These are phyloP conservation scores for Serinus canaria DNA, from an alignment of 2,113 vertebrate genomes.

Conservation along the genomic window DNA sequence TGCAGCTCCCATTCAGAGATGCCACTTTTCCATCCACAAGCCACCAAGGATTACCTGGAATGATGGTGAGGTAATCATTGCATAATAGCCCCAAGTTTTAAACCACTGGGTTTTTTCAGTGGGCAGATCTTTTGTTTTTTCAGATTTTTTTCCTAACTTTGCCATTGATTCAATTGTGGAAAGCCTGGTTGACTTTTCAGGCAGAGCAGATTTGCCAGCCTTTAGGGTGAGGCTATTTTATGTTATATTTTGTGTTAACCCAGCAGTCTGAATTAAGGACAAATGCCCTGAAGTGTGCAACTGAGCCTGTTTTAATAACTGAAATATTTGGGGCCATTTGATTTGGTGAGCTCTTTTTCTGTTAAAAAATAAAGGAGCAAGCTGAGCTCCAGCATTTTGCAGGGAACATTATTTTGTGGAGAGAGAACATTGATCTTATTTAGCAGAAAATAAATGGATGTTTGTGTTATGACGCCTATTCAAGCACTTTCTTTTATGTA, in stretches of 20 bases:
- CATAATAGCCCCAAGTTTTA: background rate
- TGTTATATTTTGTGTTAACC: background rate
- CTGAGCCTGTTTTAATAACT: background rate
- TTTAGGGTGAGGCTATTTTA: background rate
- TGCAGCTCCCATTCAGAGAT: background rate
- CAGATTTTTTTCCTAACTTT: background rate
- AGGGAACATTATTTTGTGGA: background rate
- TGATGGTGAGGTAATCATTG: background rate
- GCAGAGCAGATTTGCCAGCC: background rate
- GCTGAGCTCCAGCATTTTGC: background rate
- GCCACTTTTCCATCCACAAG: background rate
- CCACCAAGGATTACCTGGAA: background rate
- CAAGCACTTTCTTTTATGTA: background rate
- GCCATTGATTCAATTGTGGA: background rate
- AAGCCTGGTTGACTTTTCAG: background rate
- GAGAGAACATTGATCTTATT: constrained; percentile 29
- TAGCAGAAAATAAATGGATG: constrained; percentile 51
- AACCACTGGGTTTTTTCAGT: background rate
- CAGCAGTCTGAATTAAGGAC: background rate
- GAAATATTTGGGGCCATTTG: background rate
- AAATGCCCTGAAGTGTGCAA: background rate
- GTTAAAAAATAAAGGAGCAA: background rate
- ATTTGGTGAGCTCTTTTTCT: background rate
- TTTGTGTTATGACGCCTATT: constrained; percentile 22
- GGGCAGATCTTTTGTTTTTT: background rate